Evolutionary conservation across 2,888 invertebrate species (phyloP).

Genomic region (Sepiola atlantica): DNA sequence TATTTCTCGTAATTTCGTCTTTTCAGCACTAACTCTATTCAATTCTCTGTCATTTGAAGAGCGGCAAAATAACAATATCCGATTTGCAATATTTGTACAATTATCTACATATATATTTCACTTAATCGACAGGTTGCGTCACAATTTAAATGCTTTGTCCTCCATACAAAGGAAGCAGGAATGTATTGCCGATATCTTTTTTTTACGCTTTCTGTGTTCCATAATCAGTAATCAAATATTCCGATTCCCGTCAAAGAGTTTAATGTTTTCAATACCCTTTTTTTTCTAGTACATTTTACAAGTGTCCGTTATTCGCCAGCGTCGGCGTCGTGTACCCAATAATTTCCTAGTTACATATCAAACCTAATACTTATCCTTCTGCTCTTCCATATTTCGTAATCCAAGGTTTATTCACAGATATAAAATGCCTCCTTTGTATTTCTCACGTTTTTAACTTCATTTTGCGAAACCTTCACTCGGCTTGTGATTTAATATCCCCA

Average conservation of each 20-base stretch:
- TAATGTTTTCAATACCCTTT: not conserved
- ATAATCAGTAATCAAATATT: not conserved
- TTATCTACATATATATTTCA: not conserved
- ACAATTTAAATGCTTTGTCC: not conserved
- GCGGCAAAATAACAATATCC: not conserved
- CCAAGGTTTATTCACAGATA: not conserved
- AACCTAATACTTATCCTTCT: not conserved
- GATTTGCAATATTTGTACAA: not conserved
- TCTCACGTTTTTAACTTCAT: not conserved
- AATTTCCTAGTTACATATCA: not conserved
- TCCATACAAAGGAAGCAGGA: not conserved
- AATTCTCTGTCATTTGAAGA: too few relatives aligned
- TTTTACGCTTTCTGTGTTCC: not conserved
- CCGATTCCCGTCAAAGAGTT: not conserved
- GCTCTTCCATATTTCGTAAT: conserved; percentile 32
- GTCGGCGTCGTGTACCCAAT: not conserved
- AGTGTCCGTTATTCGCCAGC: not conserved
- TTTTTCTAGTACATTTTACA: not conserved
- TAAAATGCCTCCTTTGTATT: not conserved
- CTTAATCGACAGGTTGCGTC: not conserved
- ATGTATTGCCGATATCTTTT: not conserved
- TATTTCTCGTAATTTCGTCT: too few relatives aligned
- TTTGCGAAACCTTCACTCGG: not conserved
- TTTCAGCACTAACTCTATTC: too few relatives aligned
- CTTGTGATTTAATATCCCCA: not conserved